These are phyloP conservation scores for Malachius bipustulatus DNA, from an alignment of 2,888 invertebrate genomes.

Conservation along the genomic window DNA sequence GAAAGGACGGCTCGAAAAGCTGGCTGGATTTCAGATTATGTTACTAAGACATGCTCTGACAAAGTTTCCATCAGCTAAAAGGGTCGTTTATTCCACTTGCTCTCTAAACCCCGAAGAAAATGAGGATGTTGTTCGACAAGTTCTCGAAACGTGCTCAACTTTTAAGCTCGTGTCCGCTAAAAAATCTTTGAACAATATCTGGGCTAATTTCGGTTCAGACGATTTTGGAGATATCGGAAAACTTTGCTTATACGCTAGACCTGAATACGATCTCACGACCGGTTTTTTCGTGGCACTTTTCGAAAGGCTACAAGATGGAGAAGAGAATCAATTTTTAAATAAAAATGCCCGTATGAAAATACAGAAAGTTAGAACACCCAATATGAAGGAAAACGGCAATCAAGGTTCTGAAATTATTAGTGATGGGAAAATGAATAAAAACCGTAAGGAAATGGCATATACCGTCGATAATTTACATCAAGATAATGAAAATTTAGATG, in stretches of 20 bases:
- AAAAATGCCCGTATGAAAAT: constrained; percentile 17
- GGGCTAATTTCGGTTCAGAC: constrained; percentile 56
- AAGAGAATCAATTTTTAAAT: constrained; percentile 28
- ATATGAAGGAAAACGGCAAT: no score
- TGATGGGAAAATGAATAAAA: no score
- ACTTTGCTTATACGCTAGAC: constrained; percentile 66
- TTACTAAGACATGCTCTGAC: constrained; percentile 78
- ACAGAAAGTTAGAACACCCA: no score
- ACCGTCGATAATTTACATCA: no score
- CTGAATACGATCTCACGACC: constrained; percentile 69
- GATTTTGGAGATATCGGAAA: constrained; percentile 55
- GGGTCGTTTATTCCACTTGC: constrained; percentile 94
- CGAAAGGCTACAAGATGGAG: constrained; percentile 46
- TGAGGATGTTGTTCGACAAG: constrained; percentile 74
- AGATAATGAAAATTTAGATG: no score
- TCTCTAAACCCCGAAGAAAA: constrained; percentile 85
- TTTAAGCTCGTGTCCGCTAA: constrained; percentile 54
- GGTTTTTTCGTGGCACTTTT: constrained; percentile 95
- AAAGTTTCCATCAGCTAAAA: constrained; percentile 68
- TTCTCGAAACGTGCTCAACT: constrained; percentile 43
- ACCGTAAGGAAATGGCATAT: no score
- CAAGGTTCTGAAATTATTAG: no score
- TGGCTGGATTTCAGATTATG: constrained; percentile 70
- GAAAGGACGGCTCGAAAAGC: constrained; percentile 45
- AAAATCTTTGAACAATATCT: constrained; percentile 48